Evolutionary conservation across 2,113 vertebrate genomes (phyloP), one percentile per base, ranked within the genome.

Genomic region (Pygoscelis antarcticus): DNA sequence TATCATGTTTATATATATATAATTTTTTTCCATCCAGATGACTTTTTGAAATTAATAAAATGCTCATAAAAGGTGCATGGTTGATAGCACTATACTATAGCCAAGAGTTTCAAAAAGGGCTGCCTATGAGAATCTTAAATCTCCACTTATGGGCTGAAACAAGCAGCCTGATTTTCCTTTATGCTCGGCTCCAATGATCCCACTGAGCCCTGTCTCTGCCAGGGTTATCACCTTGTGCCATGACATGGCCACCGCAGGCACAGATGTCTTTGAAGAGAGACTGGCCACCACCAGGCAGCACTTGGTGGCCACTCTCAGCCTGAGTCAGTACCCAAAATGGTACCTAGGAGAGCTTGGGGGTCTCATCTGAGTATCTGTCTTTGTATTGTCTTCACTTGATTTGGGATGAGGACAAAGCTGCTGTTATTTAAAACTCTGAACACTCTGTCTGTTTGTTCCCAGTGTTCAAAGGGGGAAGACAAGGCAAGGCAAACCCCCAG

Each of bases 1-100:
- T 47, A 91, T 93, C 89, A 95, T 93, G 93, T 95, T 89, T 92
- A 89, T 89, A 90, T 60, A 90, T 36, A 64, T 69, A 90, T 79
- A 85, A 83, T 40, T 89, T 83, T 86, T 82, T 96, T 77, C 72
- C 52, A 42, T 89, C 25, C 57, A 68, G 57, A 51, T 87, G 87
- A 74, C 69, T 92, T 91, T 91, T 65, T 54, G 65, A 92, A 89
- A 95, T 77, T 65, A 89, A 76, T 83, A 83, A 80, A 87, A 93
- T 6, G 38, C 80, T 71, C 57, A 29, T 94, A 92, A 94, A 96
- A 92, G 42, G 72, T 68, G 38, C 51, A 42, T n/a, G 79, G 40
- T 51, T 94, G 89, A 75, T 49, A 80, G 72, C 10, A 8, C 1
- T 16, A 46, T 15, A 40, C 85, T 40, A 54, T 11, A 83, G 69